phyloP scores from a whole-genome alignment of 2,888 invertebrate genomes.

The Caenorhabditis virilis region DNA sequence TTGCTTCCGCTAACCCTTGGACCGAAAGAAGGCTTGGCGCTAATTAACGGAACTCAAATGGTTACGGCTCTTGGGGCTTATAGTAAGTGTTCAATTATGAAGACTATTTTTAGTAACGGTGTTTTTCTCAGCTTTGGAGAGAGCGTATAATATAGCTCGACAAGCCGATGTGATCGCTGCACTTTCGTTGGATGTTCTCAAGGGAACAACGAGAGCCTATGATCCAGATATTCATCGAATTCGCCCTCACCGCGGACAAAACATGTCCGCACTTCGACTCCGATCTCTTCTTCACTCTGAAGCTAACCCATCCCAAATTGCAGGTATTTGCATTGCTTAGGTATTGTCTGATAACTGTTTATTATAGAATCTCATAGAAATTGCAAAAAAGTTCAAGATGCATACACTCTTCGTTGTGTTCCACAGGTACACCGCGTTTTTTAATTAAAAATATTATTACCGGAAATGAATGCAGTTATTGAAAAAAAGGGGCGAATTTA shows the following conservation, averaged over 20 bases:
- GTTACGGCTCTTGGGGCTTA: conserved; percentile 77
- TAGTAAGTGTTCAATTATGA: conserved; percentile 67
- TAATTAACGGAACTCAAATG: conserved; percentile 78
- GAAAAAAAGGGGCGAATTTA: no score
- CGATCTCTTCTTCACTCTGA: conserved; percentile 75
- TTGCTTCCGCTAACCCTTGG: conserved; percentile 74
- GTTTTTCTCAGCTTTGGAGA: conserved; percentile 72
- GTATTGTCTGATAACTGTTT: background rate
- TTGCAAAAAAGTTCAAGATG: conserved; percentile 77
- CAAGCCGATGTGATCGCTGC: conserved; percentile 77
- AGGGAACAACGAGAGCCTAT: conserved; percentile 76
- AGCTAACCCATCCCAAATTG: conserved; percentile 76
- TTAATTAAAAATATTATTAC: conserved; percentile 34
- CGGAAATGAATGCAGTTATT: no score
- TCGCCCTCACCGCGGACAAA: conserved; percentile 76
- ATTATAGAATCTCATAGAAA: conserved; percentile 75
- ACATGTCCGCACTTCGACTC: conserved; percentile 74
- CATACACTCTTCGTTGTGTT: conserved; percentile 76
- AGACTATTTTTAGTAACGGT: background rate
- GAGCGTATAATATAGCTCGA: conserved; percentile 74
- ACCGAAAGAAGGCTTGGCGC: conserved; percentile 76
- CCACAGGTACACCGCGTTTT: conserved; percentile 72
- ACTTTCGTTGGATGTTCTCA: conserved; percentile 76
- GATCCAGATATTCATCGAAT: conserved; percentile 76
- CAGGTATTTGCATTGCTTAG: conserved; percentile 70